phyloP scores from a whole-genome alignment of 2,113 vertebrate species.

The Phalacrocorax pelagicus region DNA sequence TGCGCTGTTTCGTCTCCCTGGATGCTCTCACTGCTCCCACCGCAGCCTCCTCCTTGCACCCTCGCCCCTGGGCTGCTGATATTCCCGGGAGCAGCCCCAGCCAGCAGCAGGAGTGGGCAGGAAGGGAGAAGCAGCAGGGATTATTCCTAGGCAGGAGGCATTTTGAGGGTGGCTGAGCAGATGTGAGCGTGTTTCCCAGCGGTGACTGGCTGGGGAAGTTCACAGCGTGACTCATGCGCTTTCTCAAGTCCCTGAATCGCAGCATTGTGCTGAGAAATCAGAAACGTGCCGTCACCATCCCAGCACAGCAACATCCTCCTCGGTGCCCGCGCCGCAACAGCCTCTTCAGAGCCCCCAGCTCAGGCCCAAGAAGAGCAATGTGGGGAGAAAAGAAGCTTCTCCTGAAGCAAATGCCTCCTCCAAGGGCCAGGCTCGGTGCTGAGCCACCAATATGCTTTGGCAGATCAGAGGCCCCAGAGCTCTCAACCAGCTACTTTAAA shows the following conservation, averaged over 20 bases:
- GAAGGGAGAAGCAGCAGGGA: background rate
- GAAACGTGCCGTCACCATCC: background rate
- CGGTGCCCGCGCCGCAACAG: background rate
- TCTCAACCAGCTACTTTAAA: background rate
- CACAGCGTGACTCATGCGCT: conserved; percentile 44
- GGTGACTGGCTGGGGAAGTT: conserved; percentile 29
- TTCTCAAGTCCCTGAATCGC: conserved; percentile 50
- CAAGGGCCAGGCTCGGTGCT: rapidly evolving
- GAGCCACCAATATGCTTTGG: background rate
- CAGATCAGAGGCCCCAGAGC: background rate
- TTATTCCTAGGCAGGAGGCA: background rate
- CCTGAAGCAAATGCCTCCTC: background rate
- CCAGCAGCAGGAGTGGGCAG: rapidly evolving
- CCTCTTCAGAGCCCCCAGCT: background rate
- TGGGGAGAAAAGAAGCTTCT: background rate
- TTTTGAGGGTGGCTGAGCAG: background rate
- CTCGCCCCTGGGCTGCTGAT: rapidly evolving
- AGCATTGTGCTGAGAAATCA: conserved; percentile 64
- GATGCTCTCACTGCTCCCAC: background rate
- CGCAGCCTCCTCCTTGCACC: background rate
- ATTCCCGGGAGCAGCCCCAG: background rate
- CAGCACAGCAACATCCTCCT: background rate
- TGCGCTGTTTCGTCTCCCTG: rapidly evolving
- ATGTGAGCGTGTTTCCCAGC: conserved; percentile 19
- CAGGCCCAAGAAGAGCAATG: background rate